Conservation (phyloP, 2,888 invertebrate genomes). For the Autographa pulchrina region DNA sequence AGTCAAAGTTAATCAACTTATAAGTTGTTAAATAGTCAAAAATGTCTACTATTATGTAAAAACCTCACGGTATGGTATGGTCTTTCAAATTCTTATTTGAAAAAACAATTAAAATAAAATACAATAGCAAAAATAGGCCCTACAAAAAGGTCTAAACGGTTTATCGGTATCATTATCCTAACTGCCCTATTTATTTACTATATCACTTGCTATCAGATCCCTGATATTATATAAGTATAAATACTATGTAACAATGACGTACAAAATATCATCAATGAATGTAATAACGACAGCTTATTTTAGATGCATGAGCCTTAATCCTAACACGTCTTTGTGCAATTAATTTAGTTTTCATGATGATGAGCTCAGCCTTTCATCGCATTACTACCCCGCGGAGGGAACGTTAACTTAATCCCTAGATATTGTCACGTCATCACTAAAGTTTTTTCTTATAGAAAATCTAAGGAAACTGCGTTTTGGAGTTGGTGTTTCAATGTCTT, state of each 20-base stretch:
- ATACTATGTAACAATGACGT: not conserved
- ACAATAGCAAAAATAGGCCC: no score
- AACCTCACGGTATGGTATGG: no score
- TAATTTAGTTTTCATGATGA: slow-evolving; percentile 68
- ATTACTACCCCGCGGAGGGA: slow-evolving; percentile 45
- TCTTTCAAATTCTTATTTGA: no score
- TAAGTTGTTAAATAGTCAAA: no score
- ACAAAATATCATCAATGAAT: slow-evolving; percentile 39
- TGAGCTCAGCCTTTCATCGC: slow-evolving; percentile 60
- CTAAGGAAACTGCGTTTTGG: not conserved
- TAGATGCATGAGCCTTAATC: slow-evolving; percentile 60
- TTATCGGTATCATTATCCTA: no score
- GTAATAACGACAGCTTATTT: slow-evolving; percentile 48
- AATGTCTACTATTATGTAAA: no score
- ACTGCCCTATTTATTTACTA: no score
- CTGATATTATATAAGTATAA: not conserved
- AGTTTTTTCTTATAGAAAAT: slow-evolving; percentile 10
- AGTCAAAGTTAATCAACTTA: no score
- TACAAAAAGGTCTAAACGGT: no score
- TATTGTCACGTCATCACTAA: slow-evolving; percentile 48
- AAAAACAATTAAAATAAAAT: no score
- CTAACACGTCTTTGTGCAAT: slow-evolving; percentile 61
- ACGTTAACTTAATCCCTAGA: slow-evolving; percentile 56
- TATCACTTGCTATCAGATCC: not conserved
- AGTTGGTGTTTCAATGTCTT: no score